A percentile compares a stretch with the other conserved stretches of the same genome.
Conservation (phyloP, 2,888 invertebrate species). For the Torymus texanus region DNA sequence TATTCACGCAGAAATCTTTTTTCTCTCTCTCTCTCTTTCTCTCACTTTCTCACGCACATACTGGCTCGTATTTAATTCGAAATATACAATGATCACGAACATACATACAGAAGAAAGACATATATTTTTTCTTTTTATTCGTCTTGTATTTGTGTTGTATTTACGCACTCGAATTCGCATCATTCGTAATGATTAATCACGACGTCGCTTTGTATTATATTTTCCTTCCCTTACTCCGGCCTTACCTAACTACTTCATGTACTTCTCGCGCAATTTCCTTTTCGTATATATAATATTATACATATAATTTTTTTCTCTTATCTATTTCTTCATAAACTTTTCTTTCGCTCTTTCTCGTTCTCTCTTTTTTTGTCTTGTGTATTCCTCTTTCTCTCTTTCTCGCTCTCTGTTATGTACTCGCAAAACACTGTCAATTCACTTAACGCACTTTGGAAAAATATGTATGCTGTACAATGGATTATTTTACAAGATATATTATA, state of each 20-base stretch:
- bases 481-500: constrained; percentile 52
- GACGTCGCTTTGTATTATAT: constrained; percentile 35
- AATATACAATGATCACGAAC: constrained; percentile 53
- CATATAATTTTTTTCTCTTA: constrained; percentile 32
- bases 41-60: background rate
- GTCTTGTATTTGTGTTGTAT: constrained; percentile 31
- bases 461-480: constrained; percentile 64
- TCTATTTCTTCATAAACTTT: constrained; percentile 33
- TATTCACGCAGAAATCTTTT: no score
- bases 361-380: no score
- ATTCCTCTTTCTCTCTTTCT: background rate
- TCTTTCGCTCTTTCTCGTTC: background rate
- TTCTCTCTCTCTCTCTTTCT: background rate
- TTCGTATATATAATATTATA: constrained; percentile 48
- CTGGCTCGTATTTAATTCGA: constrained; percentile 34
- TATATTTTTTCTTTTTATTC: constrained; percentile 34
- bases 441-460: constrained; percentile 66
- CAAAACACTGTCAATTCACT: constrained; percentile 58
- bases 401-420: constrained; percentile 32
- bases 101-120: constrained; percentile 56
- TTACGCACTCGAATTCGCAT: constrained; percentile 47
- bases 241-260: background rate
- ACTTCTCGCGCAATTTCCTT: constrained; percentile 11
- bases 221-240: background rate
- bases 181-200: constrained; percentile 26